Conservation (phyloP, 2,797 vertebrate genomes). For the Dermochelys coriacea region DNA sequence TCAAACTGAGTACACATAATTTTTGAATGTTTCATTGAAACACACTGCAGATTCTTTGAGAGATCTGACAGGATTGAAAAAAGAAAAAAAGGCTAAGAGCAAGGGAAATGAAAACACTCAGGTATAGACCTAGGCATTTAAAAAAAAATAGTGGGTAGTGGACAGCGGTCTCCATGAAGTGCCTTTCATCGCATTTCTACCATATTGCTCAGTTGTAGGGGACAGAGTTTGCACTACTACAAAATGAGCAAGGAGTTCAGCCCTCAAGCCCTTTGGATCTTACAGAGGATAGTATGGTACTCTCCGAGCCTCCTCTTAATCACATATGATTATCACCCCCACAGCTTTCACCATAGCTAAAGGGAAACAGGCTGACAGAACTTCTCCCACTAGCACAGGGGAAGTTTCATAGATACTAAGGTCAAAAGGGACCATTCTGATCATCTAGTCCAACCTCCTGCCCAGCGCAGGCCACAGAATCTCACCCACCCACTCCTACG, state of each 20-base stretch:
- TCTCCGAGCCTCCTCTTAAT: neutral
- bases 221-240: neutral
- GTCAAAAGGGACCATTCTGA: too few relatives aligned
- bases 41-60: neutral
- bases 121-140: neutral
- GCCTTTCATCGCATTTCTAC: neutral
- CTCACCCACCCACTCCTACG: too few relatives aligned
- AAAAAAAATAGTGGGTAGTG: neutral
- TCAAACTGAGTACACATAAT: accelerated
- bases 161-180: neutral
- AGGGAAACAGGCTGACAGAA: neutral
- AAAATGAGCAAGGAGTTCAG: neutral
- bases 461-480: too few relatives aligned
- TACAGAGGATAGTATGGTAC: neutral
- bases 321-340: too few relatives aligned
- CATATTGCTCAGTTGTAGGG: neutral
- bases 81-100: neutral
- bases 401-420: too few relatives aligned
- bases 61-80: accelerated
- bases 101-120: neutral
- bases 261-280: neutral
- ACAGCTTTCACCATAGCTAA: neutral
- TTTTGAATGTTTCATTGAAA: neutral
- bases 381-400: neutral
- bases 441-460: too few relatives aligned